These are phyloP conservation scores for Campylomormyrus tamandua DNA, from an alignment of 2,113 vertebrate genomes.

Conservation along the genomic window DNA sequence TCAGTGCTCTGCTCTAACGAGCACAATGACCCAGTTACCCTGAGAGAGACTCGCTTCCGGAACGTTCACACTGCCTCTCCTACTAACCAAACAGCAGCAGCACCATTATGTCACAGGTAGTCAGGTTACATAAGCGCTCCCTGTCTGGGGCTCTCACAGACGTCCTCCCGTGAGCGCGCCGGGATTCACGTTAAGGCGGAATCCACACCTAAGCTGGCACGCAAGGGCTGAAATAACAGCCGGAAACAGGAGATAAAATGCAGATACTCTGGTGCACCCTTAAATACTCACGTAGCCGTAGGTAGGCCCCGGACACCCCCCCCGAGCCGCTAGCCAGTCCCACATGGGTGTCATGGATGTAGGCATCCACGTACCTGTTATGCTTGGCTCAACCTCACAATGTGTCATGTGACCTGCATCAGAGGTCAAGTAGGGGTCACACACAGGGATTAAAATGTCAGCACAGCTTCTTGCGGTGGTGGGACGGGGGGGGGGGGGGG, in stretches of 20 bases:
- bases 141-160: conserved; percentile 31
- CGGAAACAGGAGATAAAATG: neutral
- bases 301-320: neutral
- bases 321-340: neutral
- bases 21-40: conserved; percentile 67
- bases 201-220: neutral
- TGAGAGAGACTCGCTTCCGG: conserved; percentile 53
- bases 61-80: conserved; percentile 39
- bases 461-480: neutral
- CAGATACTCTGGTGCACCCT: neutral
- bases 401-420: neutral
- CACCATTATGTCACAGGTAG: conserved; percentile 62
- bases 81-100: conserved; percentile 41
- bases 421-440: neutral
- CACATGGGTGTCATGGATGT: neutral
- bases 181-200: neutral
- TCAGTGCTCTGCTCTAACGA: conserved; percentile 46
- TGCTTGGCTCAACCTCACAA: neutral
- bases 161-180: neutral
- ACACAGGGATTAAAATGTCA: neutral
- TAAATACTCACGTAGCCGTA: neutral
- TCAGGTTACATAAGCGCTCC: conserved; percentile 60
- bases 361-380: neutral
- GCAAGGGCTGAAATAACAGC: neutral
- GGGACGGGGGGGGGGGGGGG: too few species aligned